phyloP scores from a whole-genome alignment of 2,888 invertebrate genomes.

The Pandemis heparana region DNA sequence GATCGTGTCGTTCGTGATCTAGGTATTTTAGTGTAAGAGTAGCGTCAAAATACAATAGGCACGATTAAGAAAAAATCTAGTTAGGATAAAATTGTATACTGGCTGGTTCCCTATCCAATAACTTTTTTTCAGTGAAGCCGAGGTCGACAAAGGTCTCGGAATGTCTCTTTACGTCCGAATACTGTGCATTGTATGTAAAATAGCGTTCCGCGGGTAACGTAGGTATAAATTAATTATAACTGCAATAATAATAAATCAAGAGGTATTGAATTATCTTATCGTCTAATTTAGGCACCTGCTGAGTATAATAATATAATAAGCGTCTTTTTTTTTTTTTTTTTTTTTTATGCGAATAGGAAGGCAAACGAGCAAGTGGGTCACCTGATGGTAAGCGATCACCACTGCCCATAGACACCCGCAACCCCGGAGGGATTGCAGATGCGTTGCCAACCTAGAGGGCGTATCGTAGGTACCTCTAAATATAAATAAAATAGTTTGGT shows the following conservation, averaged over 20 bases:
- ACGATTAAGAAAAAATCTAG: not conserved
- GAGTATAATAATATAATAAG: not conserved
- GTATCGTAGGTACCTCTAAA: no score
- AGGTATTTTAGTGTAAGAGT: no score
- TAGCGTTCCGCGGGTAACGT: not conserved
- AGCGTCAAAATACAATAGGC: no score
- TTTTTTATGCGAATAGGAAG: no score
- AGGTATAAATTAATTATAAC: conserved; percentile 2
- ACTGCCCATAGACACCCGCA: no score
- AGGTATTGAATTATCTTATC: not conserved
- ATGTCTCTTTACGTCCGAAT: conserved; percentile 24
- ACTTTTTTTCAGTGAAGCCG: conserved; percentile 26
- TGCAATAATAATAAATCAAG: conserved; percentile 2
- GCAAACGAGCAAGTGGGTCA: no score
- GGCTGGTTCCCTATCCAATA: not conserved
- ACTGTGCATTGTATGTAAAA: conserved; percentile 33
- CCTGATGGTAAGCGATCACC: no score
- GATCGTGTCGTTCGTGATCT: no score
- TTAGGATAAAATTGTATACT: not conserved
- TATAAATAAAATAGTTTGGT: no score
- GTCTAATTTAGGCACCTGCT: not conserved
- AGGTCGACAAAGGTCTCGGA: conserved; percentile 31
- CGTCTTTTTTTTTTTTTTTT: not conserved
- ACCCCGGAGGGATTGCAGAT: no score
- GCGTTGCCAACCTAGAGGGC: no score